phyloP scores from a whole-genome alignment of 1,140 invertebrate species.

The Cyrtorhinus lividipennis region DNA sequence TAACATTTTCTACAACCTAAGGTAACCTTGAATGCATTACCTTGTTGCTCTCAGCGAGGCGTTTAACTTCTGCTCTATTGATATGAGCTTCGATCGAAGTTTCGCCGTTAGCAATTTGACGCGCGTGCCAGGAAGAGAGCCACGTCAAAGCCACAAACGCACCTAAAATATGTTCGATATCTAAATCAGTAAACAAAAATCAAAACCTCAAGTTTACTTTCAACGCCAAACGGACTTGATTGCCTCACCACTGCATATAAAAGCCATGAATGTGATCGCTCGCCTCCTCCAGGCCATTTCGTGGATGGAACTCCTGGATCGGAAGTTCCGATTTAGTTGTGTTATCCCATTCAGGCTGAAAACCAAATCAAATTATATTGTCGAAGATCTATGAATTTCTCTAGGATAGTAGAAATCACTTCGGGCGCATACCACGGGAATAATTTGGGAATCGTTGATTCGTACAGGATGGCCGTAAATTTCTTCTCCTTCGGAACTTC shows the following conservation, averaged over 20 bases:
- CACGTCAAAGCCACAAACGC: constrained; percentile 59
- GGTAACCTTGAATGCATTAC: constrained; percentile 24
- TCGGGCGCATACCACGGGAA: constrained; percentile 56
- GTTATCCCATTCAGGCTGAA: constrained; percentile 20
- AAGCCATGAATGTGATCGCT: constrained; percentile 46
- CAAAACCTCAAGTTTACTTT: constrained; percentile 15
- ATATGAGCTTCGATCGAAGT: constrained; percentile 87
- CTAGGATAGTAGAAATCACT: too few species aligned
- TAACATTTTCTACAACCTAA: not conserved
- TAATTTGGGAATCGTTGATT: constrained; percentile 55
- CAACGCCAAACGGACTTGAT: too few species aligned
- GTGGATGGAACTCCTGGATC: not conserved
- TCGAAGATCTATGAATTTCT: too few species aligned
- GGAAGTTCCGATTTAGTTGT: constrained; percentile 9
- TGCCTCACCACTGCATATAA: constrained; percentile 38
- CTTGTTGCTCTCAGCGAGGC: constrained; percentile 43
- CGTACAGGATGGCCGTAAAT: constrained; percentile 64
- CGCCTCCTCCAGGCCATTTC: constrained; percentile 33
- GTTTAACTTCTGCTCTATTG: constrained; percentile 59
- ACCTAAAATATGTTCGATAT: constrained; percentile 28
- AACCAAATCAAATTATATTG: too few species aligned
- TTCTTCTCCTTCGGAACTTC: constrained; percentile 35
- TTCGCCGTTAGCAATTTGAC: constrained; percentile 69
- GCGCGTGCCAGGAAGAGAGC: constrained; percentile 65
- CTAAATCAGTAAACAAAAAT: not conserved